These are phyloP conservation scores for Eudorcas thomsonii DNA, from an alignment of 2,113 vertebrate genomes.

Conservation along the genomic window DNA sequence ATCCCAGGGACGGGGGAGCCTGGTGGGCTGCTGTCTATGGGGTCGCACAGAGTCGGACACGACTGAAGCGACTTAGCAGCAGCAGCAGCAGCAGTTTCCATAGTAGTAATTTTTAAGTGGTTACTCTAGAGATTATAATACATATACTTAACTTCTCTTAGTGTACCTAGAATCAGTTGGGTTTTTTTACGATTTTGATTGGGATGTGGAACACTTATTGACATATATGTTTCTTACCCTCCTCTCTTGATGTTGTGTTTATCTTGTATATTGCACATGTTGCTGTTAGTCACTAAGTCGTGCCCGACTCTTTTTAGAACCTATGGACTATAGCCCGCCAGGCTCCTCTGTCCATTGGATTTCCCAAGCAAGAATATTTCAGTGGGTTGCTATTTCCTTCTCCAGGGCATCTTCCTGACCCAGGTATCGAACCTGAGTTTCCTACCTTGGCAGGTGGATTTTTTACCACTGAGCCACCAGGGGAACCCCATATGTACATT, in stretches of 20 bases:
- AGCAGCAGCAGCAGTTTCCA: not conserved
- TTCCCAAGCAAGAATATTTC: not conserved
- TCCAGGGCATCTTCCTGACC: not conserved
- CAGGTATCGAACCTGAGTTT: not conserved
- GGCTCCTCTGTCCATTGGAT: not conserved
- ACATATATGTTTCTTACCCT: not conserved
- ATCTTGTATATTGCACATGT: not conserved
- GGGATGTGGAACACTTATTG: not conserved
- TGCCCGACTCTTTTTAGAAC: not conserved
- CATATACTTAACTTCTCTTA: not conserved
- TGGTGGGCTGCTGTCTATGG: no score
- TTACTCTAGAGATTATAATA: not conserved
- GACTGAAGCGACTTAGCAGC: no score
- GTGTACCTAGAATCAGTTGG: not conserved
- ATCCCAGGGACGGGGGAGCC: no score
- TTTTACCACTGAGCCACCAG: not conserved
- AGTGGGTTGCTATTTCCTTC: not conserved
- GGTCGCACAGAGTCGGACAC: no score
- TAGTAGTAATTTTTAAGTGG: not conserved
- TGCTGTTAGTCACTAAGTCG: accelerated
- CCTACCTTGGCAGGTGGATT: not conserved
- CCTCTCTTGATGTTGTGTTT: not conserved
- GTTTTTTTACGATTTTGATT: not conserved
- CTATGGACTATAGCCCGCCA: not conserved
- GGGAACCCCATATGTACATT: not conserved